phyloP scores from a whole-genome alignment of 2,113 vertebrate species.

The Chloebia gouldiae region DNA sequence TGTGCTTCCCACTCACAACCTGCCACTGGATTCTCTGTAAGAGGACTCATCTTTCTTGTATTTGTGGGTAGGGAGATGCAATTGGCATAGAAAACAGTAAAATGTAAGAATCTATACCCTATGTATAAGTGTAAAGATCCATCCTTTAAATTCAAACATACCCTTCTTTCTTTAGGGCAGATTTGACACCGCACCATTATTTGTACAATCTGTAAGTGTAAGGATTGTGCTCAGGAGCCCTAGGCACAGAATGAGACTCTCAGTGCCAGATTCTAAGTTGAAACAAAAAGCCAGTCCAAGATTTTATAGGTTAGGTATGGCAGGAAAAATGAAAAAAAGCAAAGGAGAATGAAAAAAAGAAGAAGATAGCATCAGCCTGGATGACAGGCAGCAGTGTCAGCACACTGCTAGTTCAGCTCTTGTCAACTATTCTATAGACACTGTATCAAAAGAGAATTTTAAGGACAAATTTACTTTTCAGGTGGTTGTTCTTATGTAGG shows the following conservation, averaged over 20 bases:
- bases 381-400: slow-evolving; percentile 2
- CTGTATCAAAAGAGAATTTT: not conserved
- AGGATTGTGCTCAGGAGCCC: not conserved
- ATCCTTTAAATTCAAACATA: not conserved
- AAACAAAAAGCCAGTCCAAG: not conserved
- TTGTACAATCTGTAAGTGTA: not conserved
- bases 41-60: not conserved
- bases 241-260: not conserved
- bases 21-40: not conserved
- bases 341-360: not conserved
- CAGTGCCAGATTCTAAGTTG: not conserved
- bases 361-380: not conserved
- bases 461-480: not conserved
- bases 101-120: not conserved
- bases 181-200: not conserved
- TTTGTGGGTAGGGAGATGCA: not conserved
- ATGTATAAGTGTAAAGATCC: not conserved
- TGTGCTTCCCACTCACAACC: not conserved
- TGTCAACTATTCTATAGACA: not conserved
- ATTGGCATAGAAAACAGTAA: not conserved
- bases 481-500: accelerated
- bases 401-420: not conserved
- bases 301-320: not conserved
- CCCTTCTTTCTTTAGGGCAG: not conserved
- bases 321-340: not conserved